Evolutionary conservation across 2,888 invertebrate genomes (phyloP), one percentile per base, ranked within the genome.

Genomic region (Drosophila eohydei): DNA sequence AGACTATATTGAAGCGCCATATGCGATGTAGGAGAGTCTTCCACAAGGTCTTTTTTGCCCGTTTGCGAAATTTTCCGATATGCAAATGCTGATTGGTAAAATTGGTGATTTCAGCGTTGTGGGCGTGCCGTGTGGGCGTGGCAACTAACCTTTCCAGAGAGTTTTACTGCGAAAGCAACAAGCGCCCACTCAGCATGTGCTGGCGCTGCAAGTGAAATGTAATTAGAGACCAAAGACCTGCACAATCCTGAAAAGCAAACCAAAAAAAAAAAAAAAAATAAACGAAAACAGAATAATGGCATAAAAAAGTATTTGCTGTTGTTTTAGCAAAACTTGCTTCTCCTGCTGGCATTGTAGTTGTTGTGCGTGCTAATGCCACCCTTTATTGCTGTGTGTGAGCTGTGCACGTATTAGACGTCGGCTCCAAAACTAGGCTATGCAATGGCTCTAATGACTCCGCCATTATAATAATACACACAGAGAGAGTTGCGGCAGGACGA

Each of bases 391-490:
- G 64, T 72, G 56, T 66, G 48, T 68, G 44, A 51, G 55, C 54
- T 71, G 71, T 67, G 66, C 66, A 54, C 51, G 68, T 75, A 63
- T 77, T 58, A 61, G 62, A 63, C 34, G 48, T 30, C 34, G 56
- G 50, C 59, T 70, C 82, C 72, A 64, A 80, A 85, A 78, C 77
- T 88, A 83, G 83, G 88, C 88, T 86, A 88, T 86, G 79, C 84
- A 81, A 71, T 80, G 86, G 71, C 75, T 78, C 84, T 86, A 88
- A 86, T 83, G 85, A 83, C 82, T 82, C 80, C 78, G 86, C 80
- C 89, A 84, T 86, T 78, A 84, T 82, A 78, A 78, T 76, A 80
- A 65, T 83, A 70, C 71, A 76, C 75, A 83, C 74, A 71, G 67
- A 67, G 67, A 67, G 67, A 70, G 69, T 38, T 69, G 52, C 51